Conservation (phyloP, 2,113 vertebrate species). For the Strix aluco region DNA sequence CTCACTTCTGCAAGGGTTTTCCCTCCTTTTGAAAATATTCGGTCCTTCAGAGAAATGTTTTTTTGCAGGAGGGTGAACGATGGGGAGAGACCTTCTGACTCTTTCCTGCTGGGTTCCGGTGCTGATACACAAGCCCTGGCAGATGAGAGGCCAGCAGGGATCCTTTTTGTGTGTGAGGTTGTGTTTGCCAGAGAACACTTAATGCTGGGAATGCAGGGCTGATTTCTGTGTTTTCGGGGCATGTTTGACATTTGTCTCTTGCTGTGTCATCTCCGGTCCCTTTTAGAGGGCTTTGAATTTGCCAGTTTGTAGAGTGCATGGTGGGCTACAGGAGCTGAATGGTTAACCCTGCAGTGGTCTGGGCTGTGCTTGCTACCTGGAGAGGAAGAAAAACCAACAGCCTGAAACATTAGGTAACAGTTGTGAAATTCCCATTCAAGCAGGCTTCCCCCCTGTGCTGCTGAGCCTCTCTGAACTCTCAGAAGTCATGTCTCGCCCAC, state of each 20-base stretch:
- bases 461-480: neutral
- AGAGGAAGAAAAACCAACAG: neutral
- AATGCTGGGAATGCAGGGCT: neutral
- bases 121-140: conserved; percentile 20
- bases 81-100: conserved; percentile 10
- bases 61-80: conserved; percentile 4
- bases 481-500: neutral
- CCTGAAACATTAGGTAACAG: neutral
- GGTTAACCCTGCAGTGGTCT: conserved; percentile 4
- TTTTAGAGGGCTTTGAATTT: neutral
- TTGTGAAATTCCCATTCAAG: neutral
- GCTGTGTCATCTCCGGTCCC: neutral
- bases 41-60: neutral
- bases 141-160: conserved; percentile 69
- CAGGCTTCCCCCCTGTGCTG: neutral
- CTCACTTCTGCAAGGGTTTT: neutral
- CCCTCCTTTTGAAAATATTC: neutral
- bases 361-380: neutral
- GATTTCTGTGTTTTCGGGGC: neutral
- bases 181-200: conserved; percentile 16
- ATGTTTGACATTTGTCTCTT: conserved; percentile 46
- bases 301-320: neutral
- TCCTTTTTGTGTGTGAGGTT: conserved; percentile 9
- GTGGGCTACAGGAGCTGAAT: neutral
- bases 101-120: conserved; percentile 36